These are phyloP conservation scores for Antrozous pallidus DNA, from an alignment of 2,797 vertebrate species.

Conservation along the genomic window DNA sequence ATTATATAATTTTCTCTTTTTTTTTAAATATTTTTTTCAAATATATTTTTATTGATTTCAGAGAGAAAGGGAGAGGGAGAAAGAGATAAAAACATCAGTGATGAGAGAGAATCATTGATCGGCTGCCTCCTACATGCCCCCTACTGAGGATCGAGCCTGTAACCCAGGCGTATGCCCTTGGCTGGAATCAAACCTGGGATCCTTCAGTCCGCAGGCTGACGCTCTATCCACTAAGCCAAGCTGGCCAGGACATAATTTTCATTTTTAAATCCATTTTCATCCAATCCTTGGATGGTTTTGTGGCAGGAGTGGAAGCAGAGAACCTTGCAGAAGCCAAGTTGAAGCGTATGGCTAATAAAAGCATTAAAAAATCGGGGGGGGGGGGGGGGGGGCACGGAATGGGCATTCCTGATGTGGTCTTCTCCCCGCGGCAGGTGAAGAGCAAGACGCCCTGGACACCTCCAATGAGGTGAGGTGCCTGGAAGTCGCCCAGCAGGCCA, in stretches of 20 bases:
- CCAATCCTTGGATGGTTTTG: not conserved
- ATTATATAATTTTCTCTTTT: not conserved
- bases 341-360: not conserved
- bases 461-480: slow-evolving; percentile 85
- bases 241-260: not conserved
- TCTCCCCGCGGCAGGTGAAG: slow-evolving; percentile 75
- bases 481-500: slow-evolving; percentile 83
- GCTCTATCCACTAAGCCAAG: too few relatives aligned
- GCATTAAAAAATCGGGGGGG: not conserved
- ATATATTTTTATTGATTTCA: too few relatives aligned
- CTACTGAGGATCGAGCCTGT: too few relatives aligned
- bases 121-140: too few relatives aligned
- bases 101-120: too few relatives aligned
- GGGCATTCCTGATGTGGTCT: not conserved
- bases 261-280: too few relatives aligned
- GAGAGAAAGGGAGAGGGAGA: too few relatives aligned
- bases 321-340: not conserved
- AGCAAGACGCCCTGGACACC: slow-evolving; percentile 72
- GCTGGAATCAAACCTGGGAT: too few relatives aligned
- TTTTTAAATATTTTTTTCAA: not conserved
- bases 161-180: too few relatives aligned
- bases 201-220: too few relatives aligned
- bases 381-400: not conserved
- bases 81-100: too few relatives aligned
- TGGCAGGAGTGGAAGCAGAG: not conserved